These are phyloP conservation scores for Pao palembangensis DNA, from an alignment of 2,113 vertebrate genomes.

Conservation along the genomic window DNA sequence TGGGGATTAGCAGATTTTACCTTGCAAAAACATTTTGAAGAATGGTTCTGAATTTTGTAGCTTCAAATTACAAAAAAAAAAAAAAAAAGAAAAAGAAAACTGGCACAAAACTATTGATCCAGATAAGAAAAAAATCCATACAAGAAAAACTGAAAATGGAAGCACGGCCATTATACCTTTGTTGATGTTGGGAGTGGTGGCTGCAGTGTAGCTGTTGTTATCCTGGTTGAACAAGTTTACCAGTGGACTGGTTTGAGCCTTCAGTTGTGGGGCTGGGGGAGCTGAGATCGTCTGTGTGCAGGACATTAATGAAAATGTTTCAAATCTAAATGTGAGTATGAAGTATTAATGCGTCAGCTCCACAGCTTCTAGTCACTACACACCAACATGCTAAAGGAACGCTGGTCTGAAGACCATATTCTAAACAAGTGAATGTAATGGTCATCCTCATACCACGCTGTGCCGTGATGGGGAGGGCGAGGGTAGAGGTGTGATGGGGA, in stretches of 20 bases:
- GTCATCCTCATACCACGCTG: slow-evolving; percentile 72
- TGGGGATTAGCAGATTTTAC: no score
- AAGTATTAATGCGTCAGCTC: not conserved
- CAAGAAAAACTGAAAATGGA: not conserved
- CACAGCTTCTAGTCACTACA: no score
- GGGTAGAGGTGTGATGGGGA: slow-evolving; percentile 83
- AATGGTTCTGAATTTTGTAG: no score
- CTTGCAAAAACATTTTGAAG: no score
- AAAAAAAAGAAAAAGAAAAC: not conserved
- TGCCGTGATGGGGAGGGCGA: slow-evolving; percentile 83
- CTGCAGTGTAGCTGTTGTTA: slow-evolving; percentile 41
- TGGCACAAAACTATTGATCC: no score
- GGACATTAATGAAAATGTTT: slow-evolving; percentile 4
- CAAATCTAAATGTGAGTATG: not conserved
- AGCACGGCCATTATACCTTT: slow-evolving; percentile 38
- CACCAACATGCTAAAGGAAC: no score
- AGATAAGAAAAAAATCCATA: no score
- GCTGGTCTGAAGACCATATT: no score
- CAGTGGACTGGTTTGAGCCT: slow-evolving; percentile 82
- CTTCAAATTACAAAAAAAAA: no score
- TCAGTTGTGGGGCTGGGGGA: slow-evolving; percentile 80
- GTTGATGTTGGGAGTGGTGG: slow-evolving; percentile 24
- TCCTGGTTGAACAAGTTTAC: slow-evolving; percentile 86
- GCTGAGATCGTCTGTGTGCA: slow-evolving; percentile 59
- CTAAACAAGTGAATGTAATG: not conserved